phyloP scores from a whole-genome alignment of 2,113 vertebrate species.

The Pitta sordida region DNA sequence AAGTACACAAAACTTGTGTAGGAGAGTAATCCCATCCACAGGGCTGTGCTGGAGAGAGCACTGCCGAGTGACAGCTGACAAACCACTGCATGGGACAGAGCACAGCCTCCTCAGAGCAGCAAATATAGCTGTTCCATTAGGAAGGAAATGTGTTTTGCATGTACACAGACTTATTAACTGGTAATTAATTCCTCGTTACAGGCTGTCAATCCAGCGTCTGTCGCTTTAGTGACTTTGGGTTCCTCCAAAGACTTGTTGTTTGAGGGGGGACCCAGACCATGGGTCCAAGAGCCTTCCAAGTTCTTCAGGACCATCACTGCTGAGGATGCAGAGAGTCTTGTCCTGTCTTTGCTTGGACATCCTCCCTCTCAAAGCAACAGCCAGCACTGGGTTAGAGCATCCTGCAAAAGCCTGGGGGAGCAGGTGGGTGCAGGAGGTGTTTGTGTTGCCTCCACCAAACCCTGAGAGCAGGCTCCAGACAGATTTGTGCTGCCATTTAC shows the following conservation, averaged over 20 bases:
- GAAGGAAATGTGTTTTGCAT: neutral
- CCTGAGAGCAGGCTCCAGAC: neutral
- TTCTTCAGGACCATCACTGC: slow-evolving; percentile 85
- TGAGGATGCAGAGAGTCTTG: slow-evolving; percentile 73
- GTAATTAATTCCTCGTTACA: slow-evolving; percentile 23
- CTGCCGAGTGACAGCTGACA: neutral
- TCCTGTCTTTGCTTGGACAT: slow-evolving; percentile 68
- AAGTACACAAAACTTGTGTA: neutral
- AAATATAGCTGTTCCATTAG: neutral
- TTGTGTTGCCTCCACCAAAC: neutral
- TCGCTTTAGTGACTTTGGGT: slow-evolving; percentile 89
- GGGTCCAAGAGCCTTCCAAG: slow-evolving; percentile 92
- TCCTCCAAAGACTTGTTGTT: slow-evolving; percentile 95
- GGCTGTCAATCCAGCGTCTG: slow-evolving; percentile 84
- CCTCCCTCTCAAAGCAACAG: slow-evolving; percentile 77
- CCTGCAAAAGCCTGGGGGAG: slow-evolving; percentile 86
- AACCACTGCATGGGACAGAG: neutral
- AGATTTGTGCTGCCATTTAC: neutral
- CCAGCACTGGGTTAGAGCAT: slow-evolving; percentile 83
- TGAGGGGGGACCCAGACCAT: slow-evolving; percentile 89
- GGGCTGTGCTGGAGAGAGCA: neutral
- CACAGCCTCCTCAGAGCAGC: neutral
- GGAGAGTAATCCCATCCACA: neutral
- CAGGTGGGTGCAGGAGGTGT: slow-evolving; percentile 74
- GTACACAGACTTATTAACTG: neutral